phyloP scores from a whole-genome alignment of 2,113 vertebrate genomes.

The Aptenodytes forsteri region DNA sequence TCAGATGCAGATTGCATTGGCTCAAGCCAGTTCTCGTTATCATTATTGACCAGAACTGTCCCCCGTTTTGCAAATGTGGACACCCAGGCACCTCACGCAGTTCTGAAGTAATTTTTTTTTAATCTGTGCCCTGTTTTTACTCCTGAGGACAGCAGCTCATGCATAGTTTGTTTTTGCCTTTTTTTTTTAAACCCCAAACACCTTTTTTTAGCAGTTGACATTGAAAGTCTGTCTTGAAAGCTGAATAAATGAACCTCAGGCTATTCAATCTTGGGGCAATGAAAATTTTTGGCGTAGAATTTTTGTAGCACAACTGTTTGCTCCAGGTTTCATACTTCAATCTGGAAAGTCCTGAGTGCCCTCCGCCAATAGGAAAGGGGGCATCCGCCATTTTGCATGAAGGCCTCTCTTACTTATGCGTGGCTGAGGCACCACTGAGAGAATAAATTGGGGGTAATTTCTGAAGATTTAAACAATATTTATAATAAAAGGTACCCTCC shows the following conservation, averaged over 20 bases:
- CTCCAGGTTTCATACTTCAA: background rate
- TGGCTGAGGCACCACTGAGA: background rate
- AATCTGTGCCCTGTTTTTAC: background rate
- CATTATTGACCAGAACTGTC: conserved; percentile 58
- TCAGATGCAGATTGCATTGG: conserved; percentile 62
- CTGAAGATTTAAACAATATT: background rate
- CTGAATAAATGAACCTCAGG: background rate
- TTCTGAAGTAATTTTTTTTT: conserved; percentile 3
- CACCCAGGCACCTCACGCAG: background rate
- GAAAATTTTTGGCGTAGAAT: background rate
- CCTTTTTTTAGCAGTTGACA: background rate
- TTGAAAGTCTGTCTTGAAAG: background rate
- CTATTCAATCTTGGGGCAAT: background rate
- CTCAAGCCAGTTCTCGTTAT: conserved; percentile 52
- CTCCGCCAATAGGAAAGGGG: background rate
- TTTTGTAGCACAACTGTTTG: background rate
- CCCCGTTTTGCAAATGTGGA: background rate
- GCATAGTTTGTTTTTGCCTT: background rate
- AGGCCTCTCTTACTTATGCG: background rate
- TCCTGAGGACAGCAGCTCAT: background rate
- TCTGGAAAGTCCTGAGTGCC: background rate
- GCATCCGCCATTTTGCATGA: background rate
- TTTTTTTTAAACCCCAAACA: background rate
- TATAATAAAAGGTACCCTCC: background rate
- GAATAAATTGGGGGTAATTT: background rate